Evolutionary conservation across 2,113 vertebrate genomes (phyloP).

Genomic region (Python bivittatus): DNA sequence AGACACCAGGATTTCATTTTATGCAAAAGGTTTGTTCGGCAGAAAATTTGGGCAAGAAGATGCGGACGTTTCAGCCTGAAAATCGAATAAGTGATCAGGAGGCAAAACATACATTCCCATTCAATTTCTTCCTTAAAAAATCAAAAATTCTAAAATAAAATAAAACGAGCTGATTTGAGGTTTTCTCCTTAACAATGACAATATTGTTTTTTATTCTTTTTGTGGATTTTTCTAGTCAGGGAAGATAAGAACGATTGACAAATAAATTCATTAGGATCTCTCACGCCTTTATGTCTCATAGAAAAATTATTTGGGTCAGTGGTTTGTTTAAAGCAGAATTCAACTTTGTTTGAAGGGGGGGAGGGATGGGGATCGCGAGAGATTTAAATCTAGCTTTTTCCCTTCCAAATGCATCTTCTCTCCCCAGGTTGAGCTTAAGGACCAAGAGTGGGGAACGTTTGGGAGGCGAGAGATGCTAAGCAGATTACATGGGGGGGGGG

Average conservation of each 20-base stretch:
- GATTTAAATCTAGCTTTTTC: background rate
- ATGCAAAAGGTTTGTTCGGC: background rate
- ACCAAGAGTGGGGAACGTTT: background rate
- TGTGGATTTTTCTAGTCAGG: background rate
- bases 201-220: background rate
- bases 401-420: background rate
- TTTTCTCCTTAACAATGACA: background rate
- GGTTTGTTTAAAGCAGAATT: background rate
- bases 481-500: background rate
- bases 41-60: background rate
- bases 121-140: background rate
- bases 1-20: no score
- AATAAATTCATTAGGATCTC: background rate
- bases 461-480: background rate
- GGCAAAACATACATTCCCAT: background rate
- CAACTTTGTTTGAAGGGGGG: background rate
- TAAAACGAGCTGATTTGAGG: background rate
- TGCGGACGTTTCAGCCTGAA: background rate
- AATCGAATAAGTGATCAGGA: background rate
- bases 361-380: background rate
- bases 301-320: background rate
- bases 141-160: background rate
- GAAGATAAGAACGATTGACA: background rate
- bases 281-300: background rate
- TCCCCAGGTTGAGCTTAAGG: background rate